These are phyloP conservation scores for Ifrita kowaldi DNA, from an alignment of 2,113 vertebrate genomes.

Conservation along the genomic window DNA sequence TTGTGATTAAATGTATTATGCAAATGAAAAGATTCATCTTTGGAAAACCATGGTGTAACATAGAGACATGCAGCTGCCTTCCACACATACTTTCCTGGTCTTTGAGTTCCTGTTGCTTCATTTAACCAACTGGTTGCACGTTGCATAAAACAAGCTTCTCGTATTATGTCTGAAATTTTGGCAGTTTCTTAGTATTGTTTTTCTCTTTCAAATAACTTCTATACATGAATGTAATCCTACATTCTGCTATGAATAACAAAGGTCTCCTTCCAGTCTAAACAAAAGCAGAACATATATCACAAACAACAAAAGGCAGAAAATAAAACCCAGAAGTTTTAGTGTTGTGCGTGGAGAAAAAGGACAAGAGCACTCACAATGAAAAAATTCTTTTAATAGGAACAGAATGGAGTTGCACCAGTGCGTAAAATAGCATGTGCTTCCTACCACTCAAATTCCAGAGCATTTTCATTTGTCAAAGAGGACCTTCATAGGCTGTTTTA, in stretches of 20 bases:
- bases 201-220: not conserved
- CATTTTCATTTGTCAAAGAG: not conserved
- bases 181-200: not conserved
- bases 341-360: not conserved
- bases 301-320: conserved; percentile 35
- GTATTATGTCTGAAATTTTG: not conserved
- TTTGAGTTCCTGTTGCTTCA: not conserved
- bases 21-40: not conserved
- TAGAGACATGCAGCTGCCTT: not conserved
- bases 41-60: not conserved
- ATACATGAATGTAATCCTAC: not conserved
- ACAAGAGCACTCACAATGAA: not conserved
- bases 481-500: not conserved
- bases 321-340: conserved; percentile 10
- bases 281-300: not conserved
- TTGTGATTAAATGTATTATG: not conserved
- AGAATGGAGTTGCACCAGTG: not conserved
- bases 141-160: not conserved
- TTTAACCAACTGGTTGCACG: not conserved
- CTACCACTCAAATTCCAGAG: not conserved
- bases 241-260: not conserved
- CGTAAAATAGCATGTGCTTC: not conserved
- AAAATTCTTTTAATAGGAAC: conserved; percentile 3
- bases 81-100: not conserved
- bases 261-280: not conserved